phyloP scores from a whole-genome alignment of 2,797 vertebrate species.

The Prunella strophiata region DNA sequence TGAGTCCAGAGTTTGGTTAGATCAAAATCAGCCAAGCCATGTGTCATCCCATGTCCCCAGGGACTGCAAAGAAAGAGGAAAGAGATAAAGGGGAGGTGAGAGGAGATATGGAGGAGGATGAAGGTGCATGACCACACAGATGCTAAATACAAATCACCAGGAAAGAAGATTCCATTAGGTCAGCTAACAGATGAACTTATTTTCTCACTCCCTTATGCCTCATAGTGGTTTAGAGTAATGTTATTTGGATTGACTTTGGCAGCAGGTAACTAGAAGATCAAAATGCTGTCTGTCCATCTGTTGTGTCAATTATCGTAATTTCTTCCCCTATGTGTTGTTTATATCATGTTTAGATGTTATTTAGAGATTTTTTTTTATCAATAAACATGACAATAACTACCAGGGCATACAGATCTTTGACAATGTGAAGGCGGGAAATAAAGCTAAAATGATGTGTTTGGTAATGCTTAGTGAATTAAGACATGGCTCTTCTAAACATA shows the following conservation, averaged over 20 bases:
- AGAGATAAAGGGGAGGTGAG: not conserved
- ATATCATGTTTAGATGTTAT: not conserved
- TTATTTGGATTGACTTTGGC: slow-evolving; percentile 33
- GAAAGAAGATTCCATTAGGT: not conserved
- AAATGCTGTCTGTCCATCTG: slow-evolving; percentile 10
- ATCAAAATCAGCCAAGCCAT: rapidly evolving
- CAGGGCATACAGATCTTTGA: not conserved
- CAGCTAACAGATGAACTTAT: not conserved
- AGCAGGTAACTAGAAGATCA: slow-evolving; percentile 32
- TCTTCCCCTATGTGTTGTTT: slow-evolving; percentile 6
- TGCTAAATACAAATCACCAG: not conserved
- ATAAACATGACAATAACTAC: slow-evolving; percentile 4
- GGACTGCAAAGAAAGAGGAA: not conserved
- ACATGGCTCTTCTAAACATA: not conserved
- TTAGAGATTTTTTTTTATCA: not conserved
- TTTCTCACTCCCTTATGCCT: not conserved
- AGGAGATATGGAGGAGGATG: not conserved
- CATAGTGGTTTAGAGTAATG: not conserved
- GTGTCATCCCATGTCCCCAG: rapidly evolving
- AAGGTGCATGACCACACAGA: not conserved
- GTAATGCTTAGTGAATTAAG: not conserved
- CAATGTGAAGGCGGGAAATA: not conserved
- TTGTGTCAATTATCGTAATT: not conserved
- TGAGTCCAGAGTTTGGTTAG: not conserved
- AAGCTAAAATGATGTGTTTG: not conserved